Percentiles rank a stretch among this genome's conserved stretches.
Evolutionary conservation across 2,888 invertebrate species (phyloP).

Genomic region (Leptopilina syphax): DNA sequence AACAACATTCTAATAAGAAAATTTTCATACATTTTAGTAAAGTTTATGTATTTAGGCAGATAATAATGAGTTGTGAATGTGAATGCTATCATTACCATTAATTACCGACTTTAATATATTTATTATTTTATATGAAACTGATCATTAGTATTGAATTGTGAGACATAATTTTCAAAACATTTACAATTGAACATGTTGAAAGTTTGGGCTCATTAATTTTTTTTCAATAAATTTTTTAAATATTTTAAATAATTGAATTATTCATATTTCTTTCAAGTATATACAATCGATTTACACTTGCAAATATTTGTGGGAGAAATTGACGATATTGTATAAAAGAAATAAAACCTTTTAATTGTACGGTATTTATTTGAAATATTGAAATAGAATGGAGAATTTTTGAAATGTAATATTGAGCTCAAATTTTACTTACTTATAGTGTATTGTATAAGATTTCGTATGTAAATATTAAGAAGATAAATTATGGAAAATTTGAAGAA

Average conservation of each 20-base stretch:
- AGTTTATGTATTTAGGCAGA: neutral
- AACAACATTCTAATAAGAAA: neutral
- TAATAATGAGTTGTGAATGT: constrained; percentile 33
- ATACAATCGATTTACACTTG: neutral
- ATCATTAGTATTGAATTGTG: neutral
- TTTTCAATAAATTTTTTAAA: neutral
- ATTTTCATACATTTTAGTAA: neutral
- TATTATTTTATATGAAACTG: neutral
- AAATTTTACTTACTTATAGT: neutral
- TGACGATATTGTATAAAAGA: neutral
- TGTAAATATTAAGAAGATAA: constrained; percentile 8
- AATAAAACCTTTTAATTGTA: neutral
- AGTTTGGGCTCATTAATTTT: neutral
- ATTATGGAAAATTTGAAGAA: neutral
- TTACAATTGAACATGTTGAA: neutral
- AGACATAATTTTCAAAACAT: neutral
- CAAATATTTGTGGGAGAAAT: neutral
- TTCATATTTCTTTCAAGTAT: too few species aligned
- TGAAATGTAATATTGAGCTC: neutral
- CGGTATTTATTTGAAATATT: neutral
- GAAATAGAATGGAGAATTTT: neutral
- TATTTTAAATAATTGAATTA: too few species aligned
- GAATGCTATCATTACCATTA: neutral
- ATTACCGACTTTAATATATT: constrained; percentile 1
- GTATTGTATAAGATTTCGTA: neutral